phyloP scores from a whole-genome alignment of 2,797 vertebrate species.

The Jordanella pulchra region DNA sequence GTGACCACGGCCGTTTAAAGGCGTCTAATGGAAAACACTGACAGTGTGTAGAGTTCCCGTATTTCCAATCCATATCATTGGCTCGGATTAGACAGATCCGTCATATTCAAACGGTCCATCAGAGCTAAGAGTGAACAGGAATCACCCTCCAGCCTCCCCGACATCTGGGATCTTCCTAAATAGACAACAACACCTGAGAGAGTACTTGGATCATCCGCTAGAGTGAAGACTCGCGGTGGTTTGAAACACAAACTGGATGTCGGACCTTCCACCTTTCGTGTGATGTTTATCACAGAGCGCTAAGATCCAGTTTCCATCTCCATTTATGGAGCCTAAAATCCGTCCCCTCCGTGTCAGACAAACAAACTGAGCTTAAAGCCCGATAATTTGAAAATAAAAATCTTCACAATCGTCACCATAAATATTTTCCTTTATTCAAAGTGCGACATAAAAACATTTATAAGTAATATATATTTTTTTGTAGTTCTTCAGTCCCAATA shows the following conservation, averaged over 20 bases:
- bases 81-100: constrained; percentile 29
- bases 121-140: constrained; percentile 26
- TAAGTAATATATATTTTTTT: not conserved
- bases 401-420: not conserved
- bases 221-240: not conserved
- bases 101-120: constrained; percentile 28
- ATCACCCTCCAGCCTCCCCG: constrained; percentile 16
- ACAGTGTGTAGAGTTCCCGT: not conserved
- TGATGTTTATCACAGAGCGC: not conserved
- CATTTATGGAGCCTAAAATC: not conserved
- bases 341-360: not conserved
- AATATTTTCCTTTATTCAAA: not conserved
- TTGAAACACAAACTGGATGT: not conserved
- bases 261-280: not conserved
- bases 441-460: not conserved
- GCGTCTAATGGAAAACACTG: not conserved
- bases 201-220: not conserved
- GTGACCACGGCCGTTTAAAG: not conserved
- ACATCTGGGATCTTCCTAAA: constrained; percentile 60
- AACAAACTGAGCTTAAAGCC: not conserved
- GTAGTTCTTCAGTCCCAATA: not conserved
- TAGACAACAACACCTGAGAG: constrained; percentile 45
- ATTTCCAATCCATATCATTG: not conserved
- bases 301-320: not conserved
- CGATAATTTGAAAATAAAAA: not conserved